Evolutionary conservation across 2,797 vertebrate genomes (phyloP).

Genomic region (Platalea minor): DNA sequence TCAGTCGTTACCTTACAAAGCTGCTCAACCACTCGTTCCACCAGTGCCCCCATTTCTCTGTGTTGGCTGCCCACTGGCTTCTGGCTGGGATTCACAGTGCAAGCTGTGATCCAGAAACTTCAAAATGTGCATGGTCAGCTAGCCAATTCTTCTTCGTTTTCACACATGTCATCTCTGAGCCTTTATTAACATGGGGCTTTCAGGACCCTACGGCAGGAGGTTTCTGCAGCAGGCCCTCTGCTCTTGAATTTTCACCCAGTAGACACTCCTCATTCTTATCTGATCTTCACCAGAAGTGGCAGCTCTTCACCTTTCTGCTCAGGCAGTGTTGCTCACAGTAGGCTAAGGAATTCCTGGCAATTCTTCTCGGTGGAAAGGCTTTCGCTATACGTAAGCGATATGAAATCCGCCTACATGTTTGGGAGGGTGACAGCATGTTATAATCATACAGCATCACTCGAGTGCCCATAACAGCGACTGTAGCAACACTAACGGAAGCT

Average conservation of each 20-base stretch:
- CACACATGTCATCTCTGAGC: background rate
- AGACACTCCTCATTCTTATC: background rate
- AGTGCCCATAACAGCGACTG: background rate
- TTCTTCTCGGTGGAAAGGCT: background rate
- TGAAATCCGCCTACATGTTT: background rate
- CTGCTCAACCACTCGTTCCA: background rate
- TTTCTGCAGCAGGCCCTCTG: background rate
- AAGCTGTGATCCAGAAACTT: background rate
- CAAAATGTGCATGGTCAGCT: background rate
- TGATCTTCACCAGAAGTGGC: background rate
- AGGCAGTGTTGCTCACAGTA: background rate
- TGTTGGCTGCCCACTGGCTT: background rate
- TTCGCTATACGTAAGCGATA: background rate
- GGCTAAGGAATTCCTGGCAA: background rate
- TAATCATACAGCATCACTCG: background rate
- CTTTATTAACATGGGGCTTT: background rate
- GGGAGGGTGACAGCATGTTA: background rate
- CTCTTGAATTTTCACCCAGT: background rate
- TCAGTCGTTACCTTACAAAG: background rate
- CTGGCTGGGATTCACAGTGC: background rate
- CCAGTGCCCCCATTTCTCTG: background rate
- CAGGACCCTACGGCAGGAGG: background rate
- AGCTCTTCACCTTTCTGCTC: background rate
- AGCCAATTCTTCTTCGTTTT: background rate
- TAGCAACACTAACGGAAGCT: conserved; percentile 4